A percentile compares a stretch with the other conserved stretches of the same genome.
phyloP scores from a whole-genome alignment of 2,888 invertebrate genomes.

The Corythucha ciliata region DNA sequence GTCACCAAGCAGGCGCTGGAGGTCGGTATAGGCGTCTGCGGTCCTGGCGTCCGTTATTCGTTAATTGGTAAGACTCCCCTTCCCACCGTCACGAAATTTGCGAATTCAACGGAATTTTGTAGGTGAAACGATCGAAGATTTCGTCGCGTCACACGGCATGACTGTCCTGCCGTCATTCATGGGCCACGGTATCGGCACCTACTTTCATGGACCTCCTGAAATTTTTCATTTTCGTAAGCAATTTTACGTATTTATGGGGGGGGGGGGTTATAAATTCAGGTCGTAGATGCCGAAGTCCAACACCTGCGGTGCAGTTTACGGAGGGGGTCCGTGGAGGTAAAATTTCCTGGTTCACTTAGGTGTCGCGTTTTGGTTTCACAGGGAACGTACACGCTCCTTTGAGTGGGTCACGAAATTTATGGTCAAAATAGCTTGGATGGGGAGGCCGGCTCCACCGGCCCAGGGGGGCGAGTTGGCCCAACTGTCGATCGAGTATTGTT shows the following conservation, averaged over 20 bases:
- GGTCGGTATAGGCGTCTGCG: slow-evolving; percentile 49
- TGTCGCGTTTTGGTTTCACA: too few species aligned
- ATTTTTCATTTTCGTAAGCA: slow-evolving; percentile 72
- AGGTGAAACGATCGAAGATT: slow-evolving; percentile 55
- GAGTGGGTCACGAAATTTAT: too few species aligned
- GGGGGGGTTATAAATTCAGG: background rate
- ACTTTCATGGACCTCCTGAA: slow-evolving; percentile 88
- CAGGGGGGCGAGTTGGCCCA: too few species aligned
- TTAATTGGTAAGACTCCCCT: too few species aligned
- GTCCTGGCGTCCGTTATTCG: slow-evolving; percentile 45
- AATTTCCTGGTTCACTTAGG: too few species aligned
- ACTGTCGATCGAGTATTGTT: too few species aligned
- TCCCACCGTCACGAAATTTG: background rate
- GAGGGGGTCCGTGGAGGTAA: too few species aligned
- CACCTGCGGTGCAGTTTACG: too few species aligned
- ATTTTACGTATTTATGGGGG: background rate
- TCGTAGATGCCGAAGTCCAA: too few species aligned
- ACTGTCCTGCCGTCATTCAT: slow-evolving; percentile 68
- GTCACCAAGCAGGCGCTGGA: slow-evolving; percentile 62
- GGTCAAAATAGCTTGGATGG: too few species aligned
- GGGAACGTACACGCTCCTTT: too few species aligned
- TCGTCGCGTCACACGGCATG: slow-evolving; percentile 53
- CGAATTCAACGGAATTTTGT: background rate
- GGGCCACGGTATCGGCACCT: slow-evolving; percentile 87
- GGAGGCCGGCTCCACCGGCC: too few species aligned